Conservation (phyloP, 2,113 vertebrate genomes). For the Arvicanthis niloticus region DNA sequence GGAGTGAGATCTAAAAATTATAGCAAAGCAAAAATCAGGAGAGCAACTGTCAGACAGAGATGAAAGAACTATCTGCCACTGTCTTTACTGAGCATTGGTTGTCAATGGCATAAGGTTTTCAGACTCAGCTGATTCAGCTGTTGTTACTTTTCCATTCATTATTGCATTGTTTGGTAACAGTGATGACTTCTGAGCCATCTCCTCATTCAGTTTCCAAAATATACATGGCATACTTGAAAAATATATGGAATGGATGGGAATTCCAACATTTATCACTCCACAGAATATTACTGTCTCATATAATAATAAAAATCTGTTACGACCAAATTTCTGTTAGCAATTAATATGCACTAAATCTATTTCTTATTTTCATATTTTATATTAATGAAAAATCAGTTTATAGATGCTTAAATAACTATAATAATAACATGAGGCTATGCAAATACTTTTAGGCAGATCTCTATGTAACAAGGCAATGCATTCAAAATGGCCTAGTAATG, state of each 20-base stretch:
- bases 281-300: not conserved
- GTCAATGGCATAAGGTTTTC: not conserved
- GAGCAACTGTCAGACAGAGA: not conserved
- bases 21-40: not conserved
- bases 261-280: not conserved
- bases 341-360: not conserved
- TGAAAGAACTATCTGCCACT: not conserved
- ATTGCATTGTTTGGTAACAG: fast-evolving
- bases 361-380: not conserved
- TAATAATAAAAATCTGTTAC: not conserved
- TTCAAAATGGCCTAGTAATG: not conserved
- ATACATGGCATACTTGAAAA: not conserved
- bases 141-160: not conserved
- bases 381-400: not conserved
- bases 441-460: not conserved
- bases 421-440: not conserved
- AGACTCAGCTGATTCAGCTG: not conserved
- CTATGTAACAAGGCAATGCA: not conserved
- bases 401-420: not conserved
- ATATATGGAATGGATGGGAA: not conserved
- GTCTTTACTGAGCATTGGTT: not conserved
- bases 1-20: not conserved
- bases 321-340: not conserved
- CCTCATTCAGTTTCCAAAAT: not conserved
- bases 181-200: not conserved